Evolutionary conservation across 1,140 invertebrate genomes (phyloP), one percentile per base, ranked within the genome.

Genomic region (Drosophila tani): DNA sequence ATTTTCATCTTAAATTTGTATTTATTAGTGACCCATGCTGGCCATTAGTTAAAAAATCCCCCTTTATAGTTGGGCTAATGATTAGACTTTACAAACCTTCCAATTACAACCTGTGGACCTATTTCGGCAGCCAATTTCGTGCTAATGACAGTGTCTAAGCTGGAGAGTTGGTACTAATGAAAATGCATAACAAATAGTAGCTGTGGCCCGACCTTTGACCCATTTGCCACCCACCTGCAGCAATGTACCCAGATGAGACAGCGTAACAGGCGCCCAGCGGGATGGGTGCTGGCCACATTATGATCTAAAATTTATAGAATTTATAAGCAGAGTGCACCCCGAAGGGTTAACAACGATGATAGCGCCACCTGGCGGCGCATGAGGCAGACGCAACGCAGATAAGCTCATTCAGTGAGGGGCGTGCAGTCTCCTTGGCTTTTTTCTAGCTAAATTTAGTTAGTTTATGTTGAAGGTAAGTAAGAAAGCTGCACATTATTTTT

Each of bases 251-350:
- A 77, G 64, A 63, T 66, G 83, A 73, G 73, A 56, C 84, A 47
- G 57, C 63, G 62, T 67, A 50, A 74, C 50, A 45, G 29, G 41
- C 51, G 53, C 45, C 24, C 57, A 9, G 9, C 21, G n/a, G 35
- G 11, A n/a, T 50, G 70, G 67, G 68, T 59, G 70, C 70, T 29
- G 70, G 38, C 69, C 70, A 66, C 79, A 88, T 90, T 88, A 88
- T 90, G 85, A 88, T 88, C 85, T 88, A 88, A 88, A 90, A 88
- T 88, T 90, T 90, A 88, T 88, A 88, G 85, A 88, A 88, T 88
- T 90, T 88, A 73, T 91, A 88, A 88, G 60, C 68, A 90, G 60
- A 70, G 49, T 70, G 74, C 74, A 74, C 74, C 84, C 84, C 64
- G 76, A 84, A 65, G 81, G 84, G 78, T 71, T 73, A 62, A 81